Conservation (phyloP, 1,140 invertebrate species). For the Thaumatotibia leucotreta region DNA sequence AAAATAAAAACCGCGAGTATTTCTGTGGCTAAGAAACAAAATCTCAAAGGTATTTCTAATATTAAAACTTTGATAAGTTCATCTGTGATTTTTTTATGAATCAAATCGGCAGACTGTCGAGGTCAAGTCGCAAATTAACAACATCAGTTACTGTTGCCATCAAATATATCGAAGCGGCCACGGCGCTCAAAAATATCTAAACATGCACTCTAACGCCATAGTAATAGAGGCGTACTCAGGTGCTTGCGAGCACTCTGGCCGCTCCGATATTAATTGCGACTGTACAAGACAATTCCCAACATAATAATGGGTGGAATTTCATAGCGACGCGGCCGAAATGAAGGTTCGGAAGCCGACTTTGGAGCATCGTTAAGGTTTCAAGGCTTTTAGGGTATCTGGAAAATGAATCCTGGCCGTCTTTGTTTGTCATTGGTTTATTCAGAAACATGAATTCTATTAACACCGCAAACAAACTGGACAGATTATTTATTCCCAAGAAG, state of each 20-base stretch:
- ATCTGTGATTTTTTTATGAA: background rate
- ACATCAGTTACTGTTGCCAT: too few species aligned
- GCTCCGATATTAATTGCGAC: too few species aligned
- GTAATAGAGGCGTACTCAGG: too few species aligned
- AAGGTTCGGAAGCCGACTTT: constrained; percentile 2
- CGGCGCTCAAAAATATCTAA: too few species aligned
- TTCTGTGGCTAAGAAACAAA: background rate
- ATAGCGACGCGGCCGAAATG: background rate
- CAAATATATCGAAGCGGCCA: too few species aligned
- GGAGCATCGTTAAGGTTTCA: background rate
- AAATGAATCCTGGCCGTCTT: constrained; percentile 1
- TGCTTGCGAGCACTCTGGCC: too few species aligned
- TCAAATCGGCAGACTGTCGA: background rate
- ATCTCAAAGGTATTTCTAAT: background rate
- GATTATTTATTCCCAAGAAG: background rate
- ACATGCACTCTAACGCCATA: too few species aligned
- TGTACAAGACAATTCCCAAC: background rate
- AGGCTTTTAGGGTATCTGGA: background rate
- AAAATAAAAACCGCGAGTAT: background rate
- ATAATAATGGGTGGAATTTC: background rate
- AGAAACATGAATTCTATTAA: background rate
- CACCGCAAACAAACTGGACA: background rate
- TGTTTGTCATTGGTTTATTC: background rate
- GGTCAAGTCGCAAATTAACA: background rate
- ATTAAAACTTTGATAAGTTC: background rate